Evolutionary conservation across 2,113 vertebrate genomes (phyloP), one percentile per base, ranked within the genome.

Genomic region (Trichechus manatus): DNA sequence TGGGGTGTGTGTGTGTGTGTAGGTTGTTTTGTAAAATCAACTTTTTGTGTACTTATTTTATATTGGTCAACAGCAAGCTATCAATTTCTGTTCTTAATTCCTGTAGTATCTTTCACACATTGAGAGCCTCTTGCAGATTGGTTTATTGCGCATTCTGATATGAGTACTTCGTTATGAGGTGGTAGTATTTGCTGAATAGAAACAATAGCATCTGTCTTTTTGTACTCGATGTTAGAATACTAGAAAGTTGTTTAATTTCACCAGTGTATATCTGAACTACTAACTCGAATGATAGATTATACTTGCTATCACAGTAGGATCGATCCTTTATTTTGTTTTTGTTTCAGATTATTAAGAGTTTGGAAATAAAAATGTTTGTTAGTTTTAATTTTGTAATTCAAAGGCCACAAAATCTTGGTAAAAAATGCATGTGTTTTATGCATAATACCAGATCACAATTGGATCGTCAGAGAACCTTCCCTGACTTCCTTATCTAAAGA

Each of bases 351-450:
- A 42, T 56, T 94, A 14, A 94, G 75, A 44, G 6, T 63, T 91
- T 56, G 81, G 89, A 77, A 94, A 47, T 90, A 44, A 80, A 95
- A 61, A 44, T 47, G 15, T 68, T 79, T 63, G 15, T 85, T 92
- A 47, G 25, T 92, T 68, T 70, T 74, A 64, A 27, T 36, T 80
- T 80, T 90, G 9, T 93, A 42, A 25, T 72, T 89, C 47, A 94
- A 15, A 94, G 27, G 20, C 84, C 84, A 66, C 70, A 63, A 50
- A 86, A 63, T 88, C 64, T 94, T 85, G 42, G 44, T 61, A 20
- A 50, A 89, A 95, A 80, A 13, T 66, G 14, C 8, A n/a, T 74
- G 1, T 70, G 50, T 90, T 77, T 77, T 93, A 64, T 42, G 1
- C 85, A 5, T 64, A 93, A 87, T 92, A 61, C 68, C 39, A 85